phyloP scores from a whole-genome alignment of 2,888 invertebrate genomes.

The Ormyrus rosae region DNA sequence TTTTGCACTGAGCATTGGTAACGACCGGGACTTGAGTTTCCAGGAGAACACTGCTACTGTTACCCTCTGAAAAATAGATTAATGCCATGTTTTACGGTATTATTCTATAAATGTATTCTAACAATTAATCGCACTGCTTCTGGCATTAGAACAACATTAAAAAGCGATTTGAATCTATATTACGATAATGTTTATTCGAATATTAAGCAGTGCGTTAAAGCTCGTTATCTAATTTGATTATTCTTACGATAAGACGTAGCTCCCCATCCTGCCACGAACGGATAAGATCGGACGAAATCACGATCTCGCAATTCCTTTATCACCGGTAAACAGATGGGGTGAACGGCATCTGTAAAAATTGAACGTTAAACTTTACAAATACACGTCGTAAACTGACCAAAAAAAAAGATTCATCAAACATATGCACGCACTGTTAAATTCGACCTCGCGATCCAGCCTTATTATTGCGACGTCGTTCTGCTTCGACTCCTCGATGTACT shows the following conservation, averaged over 20 bases:
- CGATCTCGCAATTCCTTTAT: too few relatives aligned
- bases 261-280: too few relatives aligned
- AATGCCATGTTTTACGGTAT: too few relatives aligned
- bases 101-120: too few relatives aligned
- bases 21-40: constrained; percentile 85
- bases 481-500: constrained; percentile 80
- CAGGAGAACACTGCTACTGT: constrained; percentile 81
- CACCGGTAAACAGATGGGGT: constrained; percentile 86
- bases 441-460: constrained; percentile 78
- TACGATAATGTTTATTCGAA: too few relatives aligned
- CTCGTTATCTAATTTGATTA: too few relatives aligned
- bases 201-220: too few relatives aligned
- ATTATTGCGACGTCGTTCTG: constrained; percentile 89
- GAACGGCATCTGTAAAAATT: constrained; percentile 80
- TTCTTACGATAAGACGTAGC: constrained; percentile 59
- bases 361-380: not conserved
- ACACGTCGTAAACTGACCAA: not conserved
- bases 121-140: too few relatives aligned
- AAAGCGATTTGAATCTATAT: too few relatives aligned
- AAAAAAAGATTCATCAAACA: not conserved
- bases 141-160: too few relatives aligned
- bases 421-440: constrained; percentile 78
- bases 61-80: constrained; percentile 79
- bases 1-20: constrained; percentile 79
- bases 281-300: too few relatives aligned